Base-by-base conservation (phyloP, 2,888 invertebrate species). In the Cyclophora albipunctata region DNA sequence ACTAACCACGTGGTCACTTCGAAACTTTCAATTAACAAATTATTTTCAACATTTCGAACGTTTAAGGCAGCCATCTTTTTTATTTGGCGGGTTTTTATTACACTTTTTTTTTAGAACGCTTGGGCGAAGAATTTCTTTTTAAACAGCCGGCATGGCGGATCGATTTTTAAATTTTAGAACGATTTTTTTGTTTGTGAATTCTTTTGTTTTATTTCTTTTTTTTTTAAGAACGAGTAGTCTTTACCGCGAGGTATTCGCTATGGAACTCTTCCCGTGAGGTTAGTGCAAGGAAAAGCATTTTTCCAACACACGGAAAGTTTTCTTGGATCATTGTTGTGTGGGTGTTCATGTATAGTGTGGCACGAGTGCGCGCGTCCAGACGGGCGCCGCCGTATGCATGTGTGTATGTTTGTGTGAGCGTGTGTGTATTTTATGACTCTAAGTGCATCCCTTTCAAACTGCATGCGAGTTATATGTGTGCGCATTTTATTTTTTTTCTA, bases 161-260 rank as follows among this genome's bases (percentile, higher is more conserved):
- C 75, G 84, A 82, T 84, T 81, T 68, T 49, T 61, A 60, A 55
- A 54, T 55, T 64, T 60, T 72, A 63, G 66, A 52, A 55, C 45
- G 52, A 64, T 67, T 66, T 58, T 52, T 62, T 60, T 65, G 66
- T 70, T 67, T 71, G 64, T 49, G 49, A 45, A 57, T 60, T 67
- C 68, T 72, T 64, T 66, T 60, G 59, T 54, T 50, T 53, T 59
- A 64, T 64, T 73, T 70, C 65, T 48, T 58, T 62, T 62, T 67
- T 74, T 70, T 78, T 77, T 76, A 71, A 78, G 80, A 78, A 78
- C 84, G 82, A 75, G 73, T 56, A 75, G 88, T 86, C 87, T 88
- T 87, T 88, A 88, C 88, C 88, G 88, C 88, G 88, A 88, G 88
- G 88, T 88, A 85, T 86, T 84, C 88, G 85, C 88, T 88, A 80